Conservation (phyloP, 1,140 invertebrate species). For the Tetramorium simillimum region DNA sequence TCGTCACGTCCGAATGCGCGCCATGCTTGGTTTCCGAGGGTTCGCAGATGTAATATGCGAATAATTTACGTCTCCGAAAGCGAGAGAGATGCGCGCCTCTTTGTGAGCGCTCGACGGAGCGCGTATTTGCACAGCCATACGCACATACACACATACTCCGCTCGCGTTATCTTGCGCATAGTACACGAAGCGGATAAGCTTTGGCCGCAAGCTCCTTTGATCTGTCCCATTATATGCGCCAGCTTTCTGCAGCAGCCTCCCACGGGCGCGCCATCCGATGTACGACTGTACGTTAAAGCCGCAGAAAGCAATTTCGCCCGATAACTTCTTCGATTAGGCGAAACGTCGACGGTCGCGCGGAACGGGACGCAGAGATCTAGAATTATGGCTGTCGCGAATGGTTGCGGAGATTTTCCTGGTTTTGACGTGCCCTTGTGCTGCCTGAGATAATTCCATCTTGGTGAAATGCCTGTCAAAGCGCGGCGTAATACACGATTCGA, state of each 20-base stretch:
- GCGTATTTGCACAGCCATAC: neutral
- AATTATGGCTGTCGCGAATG: constrained; percentile 37
- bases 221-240: constrained; percentile 54
- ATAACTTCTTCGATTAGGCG: constrained; percentile 70
- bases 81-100: constrained; percentile 22
- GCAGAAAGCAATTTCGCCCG: constrained; percentile 72
- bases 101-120: constrained; percentile 19
- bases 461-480: neutral
- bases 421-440: neutral
- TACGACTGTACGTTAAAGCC: constrained; percentile 52
- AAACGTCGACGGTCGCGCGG: constrained; percentile 25
- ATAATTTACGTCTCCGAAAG: constrained; percentile 53
- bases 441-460: constrained; percentile 26
- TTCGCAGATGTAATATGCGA: constrained; percentile 51
- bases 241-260: constrained; percentile 53
- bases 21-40: neutral
- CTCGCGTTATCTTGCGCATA: constrained; percentile 40
- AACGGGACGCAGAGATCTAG: neutral
- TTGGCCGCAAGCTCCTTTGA: constrained; percentile 66
- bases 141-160: neutral
- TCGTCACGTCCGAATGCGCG: constrained; percentile 12
- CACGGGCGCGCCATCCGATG: constrained; percentile 5
- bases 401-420: constrained; percentile 14
- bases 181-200: constrained; percentile 50
- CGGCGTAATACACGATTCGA: neutral